Conservation (phyloP, 64 coral and sea anemone species). For the Orbicella faveolata region DNA sequence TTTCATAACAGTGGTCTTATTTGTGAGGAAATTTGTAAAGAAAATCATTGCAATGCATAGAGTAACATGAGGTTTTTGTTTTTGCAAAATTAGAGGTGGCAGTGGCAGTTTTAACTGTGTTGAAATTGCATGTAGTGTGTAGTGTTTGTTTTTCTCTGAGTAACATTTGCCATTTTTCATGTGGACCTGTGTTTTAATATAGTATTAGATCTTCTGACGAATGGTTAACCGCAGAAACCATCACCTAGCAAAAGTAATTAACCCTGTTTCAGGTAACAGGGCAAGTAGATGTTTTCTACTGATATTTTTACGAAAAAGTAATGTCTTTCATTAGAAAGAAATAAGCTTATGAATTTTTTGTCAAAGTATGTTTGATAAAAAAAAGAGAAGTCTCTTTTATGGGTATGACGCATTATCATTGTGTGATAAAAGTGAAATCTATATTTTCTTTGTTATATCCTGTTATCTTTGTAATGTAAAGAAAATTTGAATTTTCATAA, state of each 20-base stretch:
- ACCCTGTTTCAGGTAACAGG: background rate
- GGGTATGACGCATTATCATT: too few species aligned
- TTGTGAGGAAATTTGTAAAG: too few species aligned
- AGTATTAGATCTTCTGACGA: background rate
- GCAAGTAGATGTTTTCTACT: slow-evolving; percentile 2
- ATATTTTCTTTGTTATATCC: background rate
- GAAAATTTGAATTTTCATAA: slow-evolving; percentile 3
- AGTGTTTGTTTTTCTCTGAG: background rate
- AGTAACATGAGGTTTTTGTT: too few species aligned
- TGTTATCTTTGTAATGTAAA: background rate
- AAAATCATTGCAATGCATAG: too few species aligned
- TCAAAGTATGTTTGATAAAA: too few species aligned
- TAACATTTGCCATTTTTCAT: background rate
- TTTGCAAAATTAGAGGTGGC: too few species aligned
- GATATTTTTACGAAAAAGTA: background rate
- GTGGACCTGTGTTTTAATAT: slow-evolving; percentile 4
- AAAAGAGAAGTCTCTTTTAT: too few species aligned
- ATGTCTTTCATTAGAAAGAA: background rate
- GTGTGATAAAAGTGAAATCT: background rate
- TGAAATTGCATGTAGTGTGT: background rate
- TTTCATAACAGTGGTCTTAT: too few species aligned
- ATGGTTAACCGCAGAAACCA: slow-evolving; percentile 26
- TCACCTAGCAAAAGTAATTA: slow-evolving; percentile 22
- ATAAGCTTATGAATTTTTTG: too few species aligned
- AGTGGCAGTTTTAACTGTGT: background rate